These are phyloP conservation scores for Malurus cyaneus DNA, from an alignment of 2,113 vertebrate species.

Conservation along the genomic window DNA sequence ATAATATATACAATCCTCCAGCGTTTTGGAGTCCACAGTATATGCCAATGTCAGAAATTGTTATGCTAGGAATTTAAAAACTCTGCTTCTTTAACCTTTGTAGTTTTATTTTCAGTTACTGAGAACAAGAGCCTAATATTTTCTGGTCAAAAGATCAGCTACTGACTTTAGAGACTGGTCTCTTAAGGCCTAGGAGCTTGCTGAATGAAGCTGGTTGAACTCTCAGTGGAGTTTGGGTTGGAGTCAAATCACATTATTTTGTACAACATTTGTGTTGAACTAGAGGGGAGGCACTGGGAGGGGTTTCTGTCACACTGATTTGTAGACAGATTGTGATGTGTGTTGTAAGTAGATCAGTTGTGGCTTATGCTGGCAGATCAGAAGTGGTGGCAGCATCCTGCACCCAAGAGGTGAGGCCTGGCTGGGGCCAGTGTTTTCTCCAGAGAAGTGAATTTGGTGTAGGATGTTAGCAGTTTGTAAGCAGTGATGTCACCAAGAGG, in stretches of 20 bases:
- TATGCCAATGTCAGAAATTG: background rate
- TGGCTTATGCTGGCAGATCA: background rate
- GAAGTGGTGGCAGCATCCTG: background rate
- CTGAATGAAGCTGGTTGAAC: background rate
- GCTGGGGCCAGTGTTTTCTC: background rate
- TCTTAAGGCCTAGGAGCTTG: background rate
- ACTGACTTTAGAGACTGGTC: background rate
- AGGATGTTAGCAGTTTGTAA: background rate
- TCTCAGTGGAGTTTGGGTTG: background rate
- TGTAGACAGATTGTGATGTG: background rate
- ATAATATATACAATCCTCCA: background rate
- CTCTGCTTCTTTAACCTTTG: background rate
- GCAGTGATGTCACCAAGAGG: background rate
- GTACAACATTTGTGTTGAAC: background rate
- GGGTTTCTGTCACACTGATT: background rate
- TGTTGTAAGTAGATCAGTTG: background rate
- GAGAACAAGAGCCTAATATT: background rate
- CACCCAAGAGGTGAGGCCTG: background rate
- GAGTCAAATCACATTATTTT: background rate
- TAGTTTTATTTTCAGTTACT: background rate
- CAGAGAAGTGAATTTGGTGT: background rate
- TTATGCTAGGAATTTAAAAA: background rate
- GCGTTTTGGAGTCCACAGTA: background rate
- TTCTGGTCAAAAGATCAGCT: background rate
- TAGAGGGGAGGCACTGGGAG: background rate